phyloP scores from a whole-genome alignment of 2,888 invertebrate species.

The Linnaemya vulpina region DNA sequence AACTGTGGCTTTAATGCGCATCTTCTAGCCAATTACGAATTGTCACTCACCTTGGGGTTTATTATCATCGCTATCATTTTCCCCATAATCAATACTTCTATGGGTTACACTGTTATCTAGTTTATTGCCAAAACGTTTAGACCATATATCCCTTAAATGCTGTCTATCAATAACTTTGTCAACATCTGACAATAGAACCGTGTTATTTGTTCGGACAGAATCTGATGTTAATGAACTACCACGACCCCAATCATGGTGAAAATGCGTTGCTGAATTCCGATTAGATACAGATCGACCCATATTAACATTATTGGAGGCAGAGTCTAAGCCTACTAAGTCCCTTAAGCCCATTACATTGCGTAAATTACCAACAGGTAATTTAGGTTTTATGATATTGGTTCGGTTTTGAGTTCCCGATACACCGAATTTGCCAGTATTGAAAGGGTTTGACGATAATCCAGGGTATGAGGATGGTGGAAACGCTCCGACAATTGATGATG shows the following conservation, averaged over 20 bases:
- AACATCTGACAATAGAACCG: slow-evolving; percentile 14
- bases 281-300: slow-evolving; percentile 14
- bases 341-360: slow-evolving; percentile 77
- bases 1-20: slow-evolving; percentile 42
- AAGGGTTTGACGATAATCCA: slow-evolving; percentile 74
- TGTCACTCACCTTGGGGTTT: slow-evolving; percentile 66
- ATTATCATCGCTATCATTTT: slow-evolving; percentile 36
- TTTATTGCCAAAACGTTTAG: slow-evolving; percentile 76
- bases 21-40: not conserved
- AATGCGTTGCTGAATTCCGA: not conserved
- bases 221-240: slow-evolving; percentile 74
- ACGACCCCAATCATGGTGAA: slow-evolving; percentile 70
- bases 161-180: slow-evolving; percentile 73
- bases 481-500: slow-evolving; percentile 66
- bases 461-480: slow-evolving; percentile 78
- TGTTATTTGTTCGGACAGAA: not conserved
- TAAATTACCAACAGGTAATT: slow-evolving; percentile 71
- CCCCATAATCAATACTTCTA: slow-evolving; percentile 15
- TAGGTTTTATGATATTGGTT: not conserved
- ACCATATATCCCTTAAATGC: slow-evolving; percentile 79
- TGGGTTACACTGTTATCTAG: not conserved
- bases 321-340: slow-evolving; percentile 71
- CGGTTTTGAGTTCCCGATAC: not conserved
- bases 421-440: slow-evolving; percentile 44
- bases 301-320: slow-evolving; percentile 46